Base-by-base conservation (phyloP, 2,113 vertebrate genomes). In the Nibea coibor region DNA sequence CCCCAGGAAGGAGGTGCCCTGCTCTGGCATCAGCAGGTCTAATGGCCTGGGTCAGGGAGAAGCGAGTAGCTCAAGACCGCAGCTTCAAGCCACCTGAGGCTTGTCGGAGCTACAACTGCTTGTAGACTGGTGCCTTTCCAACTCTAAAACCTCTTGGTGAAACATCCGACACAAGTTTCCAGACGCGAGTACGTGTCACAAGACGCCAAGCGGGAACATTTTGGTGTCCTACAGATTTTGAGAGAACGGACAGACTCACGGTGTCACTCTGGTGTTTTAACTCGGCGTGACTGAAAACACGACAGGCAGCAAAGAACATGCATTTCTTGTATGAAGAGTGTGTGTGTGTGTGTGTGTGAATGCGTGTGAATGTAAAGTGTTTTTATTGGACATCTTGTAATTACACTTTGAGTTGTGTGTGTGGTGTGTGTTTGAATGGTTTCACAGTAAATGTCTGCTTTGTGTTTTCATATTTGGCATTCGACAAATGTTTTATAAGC, bases 1-100 rank as follows among this genome's bases (percentile, higher is more conserved):
- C 12, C 93, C 94, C 17, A 97, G 94, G 84, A 96, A 71, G 85
- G 89, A 94, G 78, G 88, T 90, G 0, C 64, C 70, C 0, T 91
- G 78, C 63, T 70, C 84, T 15, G 16, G 39, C 80, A 39, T 83
- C 80, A 64, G 74, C 63, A 68, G 84, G 56, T 70, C 89, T n/a
- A 92, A 92, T 24, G 80, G 89, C 19, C 59, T 92, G 76, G 17
- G 69, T 65, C 71, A 80, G 69, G 83, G 68, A 28, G 84, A 85
- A 57, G 51, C 54, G 12, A 72, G 75, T 45, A 59, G 51, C 17
- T 75, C 68, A 15, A 78, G 57, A 68, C 56, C 90, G 56, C 87
- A 89, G 56, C 78, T 90, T 54, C 90, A 93, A 62, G 84, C 83
- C 58, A 84, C 87, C 72, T 93, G 88, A 95, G 24, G 47, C 61